Conservation (phyloP, 2,888 invertebrate genomes). For the Drosophila recens region DNA sequence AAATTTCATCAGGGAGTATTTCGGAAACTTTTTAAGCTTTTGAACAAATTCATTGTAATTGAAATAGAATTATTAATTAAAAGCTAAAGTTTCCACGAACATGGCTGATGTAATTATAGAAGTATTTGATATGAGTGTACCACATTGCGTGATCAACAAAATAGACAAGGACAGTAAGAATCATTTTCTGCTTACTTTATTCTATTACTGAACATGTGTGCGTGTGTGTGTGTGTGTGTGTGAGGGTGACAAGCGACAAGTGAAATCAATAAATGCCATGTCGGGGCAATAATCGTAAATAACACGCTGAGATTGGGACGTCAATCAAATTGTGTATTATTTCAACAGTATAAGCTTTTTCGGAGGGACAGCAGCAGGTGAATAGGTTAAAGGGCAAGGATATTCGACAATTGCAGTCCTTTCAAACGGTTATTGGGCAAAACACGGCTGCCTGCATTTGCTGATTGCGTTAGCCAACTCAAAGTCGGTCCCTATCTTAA, state of each 20-base stretch:
- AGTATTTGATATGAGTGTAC: not conserved
- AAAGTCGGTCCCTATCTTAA: constrained; percentile 14
- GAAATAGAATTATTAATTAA: constrained; percentile 18
- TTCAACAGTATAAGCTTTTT: constrained; percentile 52
- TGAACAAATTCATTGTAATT: constrained; percentile 1
- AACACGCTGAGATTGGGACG: constrained; percentile 61
- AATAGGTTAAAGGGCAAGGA: constrained; percentile 11
- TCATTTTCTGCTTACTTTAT: constrained; percentile 16
- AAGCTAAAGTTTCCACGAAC: constrained; percentile 10
- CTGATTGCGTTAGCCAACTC: constrained; percentile 42
- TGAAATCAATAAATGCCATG: constrained; percentile 69
- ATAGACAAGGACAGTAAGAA: constrained; percentile 34
- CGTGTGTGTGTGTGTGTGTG: constrained; percentile 18
- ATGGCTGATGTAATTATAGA: constrained; percentile 23
- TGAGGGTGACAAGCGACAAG: constrained; percentile 22
- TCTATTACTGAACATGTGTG: constrained; percentile 2
- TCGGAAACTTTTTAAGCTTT: constrained; percentile 4
- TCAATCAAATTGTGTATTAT: constrained; percentile 71
- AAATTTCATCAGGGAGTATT: not conserved
- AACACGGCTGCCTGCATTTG: constrained; percentile 24
- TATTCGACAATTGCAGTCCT: constrained; percentile 12
- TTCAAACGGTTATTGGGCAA: constrained; percentile 10
- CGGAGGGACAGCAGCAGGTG: constrained; percentile 4
- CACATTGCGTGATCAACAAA: constrained; percentile 36
- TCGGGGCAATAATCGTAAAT: constrained; percentile 67